Evolutionary conservation across 2,797 vertebrate species (phyloP), one percentile per base, ranked within the genome.

Genomic region (Neosalanx taihuensis): DNA sequence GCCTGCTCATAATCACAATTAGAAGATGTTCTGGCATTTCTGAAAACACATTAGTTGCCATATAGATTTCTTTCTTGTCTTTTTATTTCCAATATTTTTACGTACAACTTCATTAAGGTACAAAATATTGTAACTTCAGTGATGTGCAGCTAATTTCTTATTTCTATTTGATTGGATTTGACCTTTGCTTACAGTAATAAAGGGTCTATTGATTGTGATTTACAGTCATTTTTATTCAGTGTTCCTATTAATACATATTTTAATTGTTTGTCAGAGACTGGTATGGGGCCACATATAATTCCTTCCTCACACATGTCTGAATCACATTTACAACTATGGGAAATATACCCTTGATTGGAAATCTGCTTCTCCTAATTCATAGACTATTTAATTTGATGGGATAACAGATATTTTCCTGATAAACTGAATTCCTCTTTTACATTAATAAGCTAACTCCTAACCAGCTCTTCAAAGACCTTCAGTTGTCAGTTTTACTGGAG

Each of bases 71-170:
- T 72, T 64, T 46, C 30, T 67, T 76, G 35, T 77, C 57, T 77
- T 84, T 82, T 81, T 59, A 79, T 85, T 79, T 82, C 77, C 72
- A 82, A 71, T 70, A 62, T 78, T 70, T 85, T 64, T 59, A 70
- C 59, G 76, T 79, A 79, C 69, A 61, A 12, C 58, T 51, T 64
- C 84, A 85, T 83, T 73, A 81, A 78, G 74, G 82, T 76, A 83
- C 77, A 72, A 46, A 64, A 76, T 84, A 56, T 6, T 90, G 85
- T 89, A 80, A 86, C 78, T 70, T 86, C 87, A 87, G 85, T 86
- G 33, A 87, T 84, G 84, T 87, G 88, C 91, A 92, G 89, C 86
- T 89, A 83, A 85, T 81, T 46, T 83, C 74, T 62, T 67, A 26
- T 71, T 71, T 57, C 56, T 53, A 56, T 56, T 56, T 56, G 51